Percentiles rank a stretch among this genome's conserved stretches.
phyloP scores from a whole-genome alignment of 2,113 vertebrate species.

The Prunella himalayana region DNA sequence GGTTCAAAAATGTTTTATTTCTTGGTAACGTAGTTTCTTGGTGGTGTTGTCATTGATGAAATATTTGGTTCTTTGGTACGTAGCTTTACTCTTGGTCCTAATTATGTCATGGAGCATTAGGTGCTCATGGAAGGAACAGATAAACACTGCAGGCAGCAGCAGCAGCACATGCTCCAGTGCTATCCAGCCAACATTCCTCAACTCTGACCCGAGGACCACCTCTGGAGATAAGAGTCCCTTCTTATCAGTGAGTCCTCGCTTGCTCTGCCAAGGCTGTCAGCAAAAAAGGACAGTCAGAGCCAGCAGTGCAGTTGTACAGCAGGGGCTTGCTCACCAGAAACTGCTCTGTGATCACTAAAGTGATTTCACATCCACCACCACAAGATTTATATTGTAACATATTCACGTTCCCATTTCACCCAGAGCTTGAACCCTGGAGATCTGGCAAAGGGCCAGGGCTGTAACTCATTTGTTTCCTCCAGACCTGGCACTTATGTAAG shows the following conservation, averaged over 20 bases:
- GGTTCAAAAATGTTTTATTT: not conserved
- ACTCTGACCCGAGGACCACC: slow-evolving; percentile 47
- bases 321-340: not conserved
- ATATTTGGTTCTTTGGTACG: not conserved
- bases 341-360: not conserved
- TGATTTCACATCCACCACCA: not conserved
- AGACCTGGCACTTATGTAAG: not conserved
- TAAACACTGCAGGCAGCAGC: not conserved
- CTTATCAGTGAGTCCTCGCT: slow-evolving; percentile 1
- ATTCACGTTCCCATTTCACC: not conserved
- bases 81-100: not conserved
- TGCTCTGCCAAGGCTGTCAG: slow-evolving; percentile 11
- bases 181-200: slow-evolving; percentile 42
- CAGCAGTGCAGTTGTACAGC: not conserved
- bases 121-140: not conserved
- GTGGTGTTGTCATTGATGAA: not conserved
- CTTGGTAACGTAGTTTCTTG: not conserved
- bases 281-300: not conserved
- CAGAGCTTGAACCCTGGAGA: not conserved
- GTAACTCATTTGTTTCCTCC: not conserved
- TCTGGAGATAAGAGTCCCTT: slow-evolving; percentile 35
- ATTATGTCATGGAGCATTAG: not conserved
- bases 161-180: not conserved
- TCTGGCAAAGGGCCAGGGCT: not conserved
- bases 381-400: not conserved